Conservation (phyloP, 2,113 vertebrate genomes). For the Corythornis vintsioides region DNA sequence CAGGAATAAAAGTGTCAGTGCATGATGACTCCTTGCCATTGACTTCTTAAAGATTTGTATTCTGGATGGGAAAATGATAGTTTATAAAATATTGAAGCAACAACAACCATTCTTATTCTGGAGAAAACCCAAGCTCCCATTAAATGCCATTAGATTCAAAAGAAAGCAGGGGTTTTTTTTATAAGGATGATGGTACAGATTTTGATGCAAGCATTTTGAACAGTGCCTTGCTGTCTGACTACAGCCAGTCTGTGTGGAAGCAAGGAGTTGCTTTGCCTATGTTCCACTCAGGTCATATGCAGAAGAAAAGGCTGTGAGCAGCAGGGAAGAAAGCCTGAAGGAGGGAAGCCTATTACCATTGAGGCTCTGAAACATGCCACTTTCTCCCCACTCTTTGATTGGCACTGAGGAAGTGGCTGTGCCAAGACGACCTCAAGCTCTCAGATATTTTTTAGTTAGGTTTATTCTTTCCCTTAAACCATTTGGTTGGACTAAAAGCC, state of each 20-base stretch:
- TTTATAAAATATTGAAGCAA: conserved; percentile 22
- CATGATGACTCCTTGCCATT: background rate
- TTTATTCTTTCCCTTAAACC: background rate
- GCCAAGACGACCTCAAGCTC: background rate
- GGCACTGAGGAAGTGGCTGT: background rate
- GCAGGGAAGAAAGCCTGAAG: background rate
- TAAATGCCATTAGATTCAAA: background rate
- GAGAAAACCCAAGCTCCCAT: background rate
- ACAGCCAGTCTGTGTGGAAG: background rate
- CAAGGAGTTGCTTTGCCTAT: background rate
- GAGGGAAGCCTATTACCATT: background rate
- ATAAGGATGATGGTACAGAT: background rate
- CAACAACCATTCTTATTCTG: background rate
- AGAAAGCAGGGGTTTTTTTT: background rate
- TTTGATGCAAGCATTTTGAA: background rate
- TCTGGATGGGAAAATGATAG: background rate
- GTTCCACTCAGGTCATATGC: background rate
- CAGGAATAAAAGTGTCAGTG: background rate
- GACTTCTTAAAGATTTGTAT: background rate
- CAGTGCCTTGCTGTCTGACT: background rate
- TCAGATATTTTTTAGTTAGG: background rate
- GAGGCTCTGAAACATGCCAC: accelerated
- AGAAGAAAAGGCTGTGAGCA: background rate
- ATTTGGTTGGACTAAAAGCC: background rate
- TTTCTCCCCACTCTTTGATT: background rate